phyloP scores from a whole-genome alignment of 2,888 invertebrate species.

The Diploptera punctata region DNA sequence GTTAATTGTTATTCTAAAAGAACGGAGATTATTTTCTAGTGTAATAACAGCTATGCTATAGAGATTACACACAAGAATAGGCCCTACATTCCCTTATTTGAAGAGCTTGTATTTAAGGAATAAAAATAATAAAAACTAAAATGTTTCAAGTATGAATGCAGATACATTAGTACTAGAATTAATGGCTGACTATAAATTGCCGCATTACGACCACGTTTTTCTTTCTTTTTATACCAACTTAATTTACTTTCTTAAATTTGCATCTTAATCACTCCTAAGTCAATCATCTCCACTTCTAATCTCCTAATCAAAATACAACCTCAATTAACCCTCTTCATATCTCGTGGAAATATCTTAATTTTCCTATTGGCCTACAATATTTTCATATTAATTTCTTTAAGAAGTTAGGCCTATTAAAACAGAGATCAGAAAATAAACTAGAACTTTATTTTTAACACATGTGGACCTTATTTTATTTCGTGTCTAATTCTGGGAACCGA shows the following conservation, averaged over 20 bases:
- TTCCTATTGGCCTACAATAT: too few relatives aligned
- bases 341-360: not conserved
- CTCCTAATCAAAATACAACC: not conserved
- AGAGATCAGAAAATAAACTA: too few relatives aligned
- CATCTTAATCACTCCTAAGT: conserved; percentile 19
- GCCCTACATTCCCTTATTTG: too few relatives aligned
- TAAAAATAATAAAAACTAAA: not conserved
- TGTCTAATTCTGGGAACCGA: too few relatives aligned
- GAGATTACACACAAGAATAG: too few relatives aligned
- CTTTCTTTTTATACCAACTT: conserved; percentile 1
- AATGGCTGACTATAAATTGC: conserved; percentile 27
- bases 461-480: too few relatives aligned
- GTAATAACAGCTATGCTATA: too few relatives aligned
- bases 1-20: too few relatives aligned
- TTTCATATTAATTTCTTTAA: too few relatives aligned
- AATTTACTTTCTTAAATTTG: conserved; percentile 21
- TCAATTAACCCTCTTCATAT: not conserved
- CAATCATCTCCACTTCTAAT: not conserved
- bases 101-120: not conserved
- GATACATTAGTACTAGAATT: conserved; percentile 11
- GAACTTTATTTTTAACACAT: too few relatives aligned
- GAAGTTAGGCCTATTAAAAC: too few relatives aligned
- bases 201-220: conserved; percentile 1
- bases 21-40: too few relatives aligned
- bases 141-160: not conserved